phyloP scores from a whole-genome alignment of 2,113 vertebrate species.

The Axis porcinus region DNA sequence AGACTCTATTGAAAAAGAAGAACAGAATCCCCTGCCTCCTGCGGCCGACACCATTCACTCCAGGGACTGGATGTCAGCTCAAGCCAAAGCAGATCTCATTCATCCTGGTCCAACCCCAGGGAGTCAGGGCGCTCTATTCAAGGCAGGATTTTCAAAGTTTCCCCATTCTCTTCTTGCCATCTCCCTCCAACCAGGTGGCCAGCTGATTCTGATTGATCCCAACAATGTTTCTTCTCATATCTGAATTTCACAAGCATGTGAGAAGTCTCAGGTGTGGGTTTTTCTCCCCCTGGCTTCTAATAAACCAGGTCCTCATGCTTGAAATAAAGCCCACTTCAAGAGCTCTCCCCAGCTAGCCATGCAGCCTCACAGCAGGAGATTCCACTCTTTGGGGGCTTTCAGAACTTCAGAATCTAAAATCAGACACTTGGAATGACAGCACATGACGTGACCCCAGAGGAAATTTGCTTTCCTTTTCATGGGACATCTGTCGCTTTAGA shows the following conservation, averaged over 20 bases:
- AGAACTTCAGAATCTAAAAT: constrained; percentile 57
- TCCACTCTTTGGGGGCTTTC: constrained; percentile 11
- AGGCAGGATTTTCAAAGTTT: constrained; percentile 63
- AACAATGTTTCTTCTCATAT: constrained; percentile 46
- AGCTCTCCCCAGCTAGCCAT: not conserved
- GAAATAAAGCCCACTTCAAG: constrained; percentile 63
- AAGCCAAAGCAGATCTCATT: constrained; percentile 54
- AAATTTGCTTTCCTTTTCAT: constrained; percentile 33
- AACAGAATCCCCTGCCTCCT: constrained; percentile 31
- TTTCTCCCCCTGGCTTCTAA: constrained; percentile 27
- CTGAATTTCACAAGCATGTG: constrained; percentile 41
- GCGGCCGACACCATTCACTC: constrained; percentile 35
- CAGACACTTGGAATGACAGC: constrained; percentile 23
- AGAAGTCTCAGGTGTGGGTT: constrained; percentile 21
- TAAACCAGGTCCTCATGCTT: constrained; percentile 27
- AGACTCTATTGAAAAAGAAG: constrained; percentile 42
- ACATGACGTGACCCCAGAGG: not conserved
- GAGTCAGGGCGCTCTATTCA: constrained; percentile 41
- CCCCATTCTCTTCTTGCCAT: constrained; percentile 28
- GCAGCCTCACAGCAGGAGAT: not conserved
- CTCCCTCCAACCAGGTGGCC: constrained; percentile 53
- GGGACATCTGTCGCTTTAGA: constrained; percentile 25
- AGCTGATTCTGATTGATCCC: constrained; percentile 49
- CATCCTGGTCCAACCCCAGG: constrained; percentile 58
- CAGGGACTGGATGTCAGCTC: constrained; percentile 53